Evolutionary conservation across 2,113 vertebrate genomes (phyloP), one percentile per base, ranked within the genome.

Genomic region (Montifringilla adamsi): DNA sequence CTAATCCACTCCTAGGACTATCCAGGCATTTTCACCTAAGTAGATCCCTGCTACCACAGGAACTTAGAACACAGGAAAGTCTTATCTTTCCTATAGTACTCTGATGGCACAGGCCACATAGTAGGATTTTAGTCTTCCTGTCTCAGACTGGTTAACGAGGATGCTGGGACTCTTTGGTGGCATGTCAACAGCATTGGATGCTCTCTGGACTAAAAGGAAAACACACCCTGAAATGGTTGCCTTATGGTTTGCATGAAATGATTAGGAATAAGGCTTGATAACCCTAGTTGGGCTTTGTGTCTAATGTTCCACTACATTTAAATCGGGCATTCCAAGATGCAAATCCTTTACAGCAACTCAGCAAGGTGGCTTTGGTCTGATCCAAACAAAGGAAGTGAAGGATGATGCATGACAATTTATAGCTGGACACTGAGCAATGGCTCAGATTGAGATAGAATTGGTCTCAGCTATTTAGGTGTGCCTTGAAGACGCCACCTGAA

Each of bases 151-250:
- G 50, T 27, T 91, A 2, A 0, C 19, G 31, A 63, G 16, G 30
- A 47, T 92, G 19, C 46, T 90, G 46, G 55, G 70, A 52, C 16
- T n/a, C 18, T 59, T 85, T 46, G 72, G 23, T 52, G 18, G 7
- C 13, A 6, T 50, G n/a, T 67, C 55, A 55, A 10, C 10, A 55
- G 59, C 23, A 50, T 0, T 55, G 43, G 15, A 39, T 60, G 23
- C 1, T 53, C 1, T 50, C 39, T 59, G 24, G 13, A 68, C 13
- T 62, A 11, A 87, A 67, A 31, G 4, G 4, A 3, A 14, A 39
- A 60, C 35, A 21, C 22, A 21, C 4, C 21, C 20, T 2, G 1
- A n/a, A 66, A 8, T 2, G 0, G 1, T 43, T 87, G 15, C 9
- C 14, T n/a, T 73, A 41, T 6, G 2, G 7, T 12, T 92, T 75